Percentiles rank a stretch among this genome's conserved stretches.
phyloP scores from a whole-genome alignment of 1,140 invertebrate species.

The Aphis craccivora region DNA sequence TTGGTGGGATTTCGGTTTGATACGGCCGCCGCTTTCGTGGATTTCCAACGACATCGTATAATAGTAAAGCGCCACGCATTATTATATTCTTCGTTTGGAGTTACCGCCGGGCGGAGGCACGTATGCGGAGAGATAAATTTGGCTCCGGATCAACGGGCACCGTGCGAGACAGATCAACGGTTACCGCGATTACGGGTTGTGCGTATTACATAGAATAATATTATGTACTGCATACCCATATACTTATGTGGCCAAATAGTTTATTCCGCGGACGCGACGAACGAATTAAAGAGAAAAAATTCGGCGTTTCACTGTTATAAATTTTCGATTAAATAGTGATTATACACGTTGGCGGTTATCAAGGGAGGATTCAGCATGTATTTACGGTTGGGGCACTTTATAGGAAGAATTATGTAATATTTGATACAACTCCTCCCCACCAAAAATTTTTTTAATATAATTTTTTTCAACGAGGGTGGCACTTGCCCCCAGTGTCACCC shows the following conservation, averaged over 20 bases:
- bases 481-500: no score
- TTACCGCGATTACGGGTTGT: not conserved
- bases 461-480: no score
- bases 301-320: no score
- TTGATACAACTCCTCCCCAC: no score
- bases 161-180: slow-evolving; percentile 20
- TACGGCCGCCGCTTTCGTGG: slow-evolving; percentile 31
- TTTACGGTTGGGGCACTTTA: no score
- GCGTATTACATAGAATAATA: not conserved
- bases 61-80: slow-evolving; percentile 40
- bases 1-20: slow-evolving; percentile 33
- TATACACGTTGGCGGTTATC: no score
- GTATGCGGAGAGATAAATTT: slow-evolving; percentile 51
- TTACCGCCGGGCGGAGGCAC: not conserved
- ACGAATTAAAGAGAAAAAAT: not conserved
- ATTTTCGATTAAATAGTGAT: no score
- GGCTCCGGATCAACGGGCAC: slow-evolving; percentile 49
- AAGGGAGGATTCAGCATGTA: no score
- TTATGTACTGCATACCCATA: not conserved
- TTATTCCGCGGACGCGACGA: not conserved
- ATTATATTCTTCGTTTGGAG: not conserved
- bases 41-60: slow-evolving; percentile 46
- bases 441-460: no score
- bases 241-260: not conserved
- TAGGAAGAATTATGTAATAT: no score